Conservation (phyloP, 2,888 invertebrate genomes). For the Chymomyza fuscimana region DNA sequence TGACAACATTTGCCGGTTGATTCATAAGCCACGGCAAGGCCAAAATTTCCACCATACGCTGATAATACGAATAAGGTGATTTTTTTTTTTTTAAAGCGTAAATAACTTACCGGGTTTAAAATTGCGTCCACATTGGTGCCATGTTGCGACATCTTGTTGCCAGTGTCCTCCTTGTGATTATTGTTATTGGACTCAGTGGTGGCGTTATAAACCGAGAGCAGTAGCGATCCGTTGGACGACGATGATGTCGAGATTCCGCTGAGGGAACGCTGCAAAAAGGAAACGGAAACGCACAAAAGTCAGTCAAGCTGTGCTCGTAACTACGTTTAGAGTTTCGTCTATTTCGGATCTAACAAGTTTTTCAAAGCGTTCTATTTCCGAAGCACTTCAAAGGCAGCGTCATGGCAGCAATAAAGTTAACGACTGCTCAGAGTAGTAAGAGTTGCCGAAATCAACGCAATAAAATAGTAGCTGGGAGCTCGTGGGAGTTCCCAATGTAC, state of each 20-base stretch:
- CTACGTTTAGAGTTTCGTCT: not conserved
- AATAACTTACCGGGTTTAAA: slow-evolving; percentile 76
- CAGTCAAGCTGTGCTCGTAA: not conserved
- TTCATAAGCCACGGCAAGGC: slow-evolving; percentile 25
- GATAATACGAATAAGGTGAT: not conserved
- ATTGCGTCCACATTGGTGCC: slow-evolving; percentile 75
- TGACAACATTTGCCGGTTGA: slow-evolving; percentile 19
- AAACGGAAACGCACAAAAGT: slow-evolving; percentile 9
- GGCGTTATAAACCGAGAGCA: slow-evolving; percentile 59
- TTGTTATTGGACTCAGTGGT: slow-evolving; percentile 47
- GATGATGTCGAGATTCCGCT: slow-evolving; percentile 67
- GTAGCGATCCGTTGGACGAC: slow-evolving; percentile 74
- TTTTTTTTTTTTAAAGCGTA: not conserved
- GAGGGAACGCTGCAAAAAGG: slow-evolving; percentile 67
- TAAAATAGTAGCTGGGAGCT: not conserved
- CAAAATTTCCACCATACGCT: not conserved
- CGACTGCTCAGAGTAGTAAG: not conserved
- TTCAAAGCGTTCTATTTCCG: not conserved
- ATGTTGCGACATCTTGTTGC: slow-evolving; percentile 63
- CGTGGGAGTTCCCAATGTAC: no score
- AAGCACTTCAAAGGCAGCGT: not conserved
- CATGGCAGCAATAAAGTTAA: not conserved
- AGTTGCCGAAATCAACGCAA: not conserved
- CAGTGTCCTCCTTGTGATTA: slow-evolving; percentile 21
- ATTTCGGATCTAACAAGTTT: not conserved